Base-by-base conservation (phyloP, 2,797 vertebrate species). In the Hydrolagus colliei region DNA sequence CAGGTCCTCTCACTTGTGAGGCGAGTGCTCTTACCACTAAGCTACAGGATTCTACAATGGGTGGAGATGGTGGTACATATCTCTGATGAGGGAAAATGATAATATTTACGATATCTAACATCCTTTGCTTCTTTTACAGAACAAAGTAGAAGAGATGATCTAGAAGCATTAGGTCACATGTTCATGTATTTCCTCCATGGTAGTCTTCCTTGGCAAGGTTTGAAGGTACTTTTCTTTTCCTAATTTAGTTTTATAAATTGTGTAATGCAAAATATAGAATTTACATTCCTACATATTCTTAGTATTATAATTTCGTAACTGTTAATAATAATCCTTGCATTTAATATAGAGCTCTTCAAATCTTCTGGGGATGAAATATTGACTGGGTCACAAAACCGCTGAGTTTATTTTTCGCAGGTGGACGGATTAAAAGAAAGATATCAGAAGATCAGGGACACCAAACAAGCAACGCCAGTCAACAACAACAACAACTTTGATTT, bases 141-240 rank as follows among this genome's bases (percentile, higher is more conserved):
- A 87, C 96, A 96, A 95, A 97, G 96, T 91, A 93, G 96, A 90
- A 93, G 96, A 91, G 96, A 97, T 88, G 96, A 97, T 90, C 92
- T 97, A 90, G 96, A 97, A 93, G 96, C 96, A 79, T 92, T 97
- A 86, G 96, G 96, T 87, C 96, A 96, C 91, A 97, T 96, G 96
- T 96, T 96, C 90, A 95, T 96, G 95, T 96, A 97, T 91, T 97
- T 97, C 90, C 93, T 97, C 88, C 92, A 96, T 90, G 96, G 96
- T 90, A 96, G 96, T 89, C 92, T 97, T 86, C 96, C 96, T 22
- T 97, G 96, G 96, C 96, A 97, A 91, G 96, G 96, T 86, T 92
- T 97, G 86, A 97, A 96, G 95, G 96, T 96, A 92, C 77, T 87
- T 9, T 87, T 86, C 22, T 87, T 76, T 79, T 68, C 87, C 88